Conservation (phyloP, 2,888 invertebrate genomes). For the Branchellion lobata region DNA sequence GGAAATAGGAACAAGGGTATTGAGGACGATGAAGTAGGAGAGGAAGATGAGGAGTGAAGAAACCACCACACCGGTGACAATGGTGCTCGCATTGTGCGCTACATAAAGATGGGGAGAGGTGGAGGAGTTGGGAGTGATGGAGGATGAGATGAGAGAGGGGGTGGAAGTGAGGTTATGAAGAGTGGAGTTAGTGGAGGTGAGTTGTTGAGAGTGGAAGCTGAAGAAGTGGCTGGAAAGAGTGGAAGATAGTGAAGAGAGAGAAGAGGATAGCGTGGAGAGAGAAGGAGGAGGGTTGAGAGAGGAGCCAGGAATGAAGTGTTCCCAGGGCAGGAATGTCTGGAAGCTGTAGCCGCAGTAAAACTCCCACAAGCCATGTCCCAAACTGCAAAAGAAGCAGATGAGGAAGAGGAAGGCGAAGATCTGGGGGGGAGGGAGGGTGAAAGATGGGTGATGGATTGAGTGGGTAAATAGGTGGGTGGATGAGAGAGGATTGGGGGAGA, state of each 20-base stretch:
- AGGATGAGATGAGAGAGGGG: too few relatives aligned
- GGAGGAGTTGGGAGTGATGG: too few relatives aligned
- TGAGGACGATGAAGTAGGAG: conserved; percentile 97
- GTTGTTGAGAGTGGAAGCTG: too few relatives aligned
- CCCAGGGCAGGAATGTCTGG: conserved; percentile 81
- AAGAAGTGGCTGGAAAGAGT: too few relatives aligned
- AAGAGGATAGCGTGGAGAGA: too few relatives aligned
- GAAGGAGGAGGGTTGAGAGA: too few relatives aligned
- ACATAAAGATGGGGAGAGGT: neutral
- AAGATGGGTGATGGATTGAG: neutral
- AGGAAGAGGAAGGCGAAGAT: conserved; percentile 96
- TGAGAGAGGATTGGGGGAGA: too few relatives aligned
- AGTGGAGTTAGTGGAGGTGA: too few relatives aligned
- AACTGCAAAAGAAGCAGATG: conserved; percentile 95
- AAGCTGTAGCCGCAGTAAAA: conserved; percentile 72
- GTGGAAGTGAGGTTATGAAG: too few relatives aligned
- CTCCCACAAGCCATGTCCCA: conserved; percentile 98
- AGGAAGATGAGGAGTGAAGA: conserved; percentile 96
- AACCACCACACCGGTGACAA: conserved; percentile 66
- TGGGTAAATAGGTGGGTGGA: too few relatives aligned
- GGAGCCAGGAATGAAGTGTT: conserved; percentile 76
- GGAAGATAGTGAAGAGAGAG: neutral
- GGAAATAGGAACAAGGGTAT: conserved; percentile 62
- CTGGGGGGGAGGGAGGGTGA: conserved; percentile 66
- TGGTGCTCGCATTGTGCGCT: conserved; percentile 34